phyloP scores from a whole-genome alignment of 2,113 vertebrate species.

The Lathamus discolor region DNA sequence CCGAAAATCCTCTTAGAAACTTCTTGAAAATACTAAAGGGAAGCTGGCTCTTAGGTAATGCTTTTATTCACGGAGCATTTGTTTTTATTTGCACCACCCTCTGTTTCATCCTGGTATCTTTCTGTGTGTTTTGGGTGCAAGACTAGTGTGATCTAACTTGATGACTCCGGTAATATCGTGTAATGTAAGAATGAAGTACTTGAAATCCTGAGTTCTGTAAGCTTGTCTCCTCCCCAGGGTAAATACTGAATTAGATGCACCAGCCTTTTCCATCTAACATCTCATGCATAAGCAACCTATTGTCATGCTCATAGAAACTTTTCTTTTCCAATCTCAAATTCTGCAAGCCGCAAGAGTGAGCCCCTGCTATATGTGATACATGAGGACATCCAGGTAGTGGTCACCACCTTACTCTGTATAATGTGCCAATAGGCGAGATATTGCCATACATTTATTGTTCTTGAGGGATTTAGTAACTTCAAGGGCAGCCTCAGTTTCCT shows the following conservation, averaged over 20 bases:
- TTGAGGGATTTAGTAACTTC: background rate
- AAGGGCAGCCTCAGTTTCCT: background rate
- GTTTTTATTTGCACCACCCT: background rate
- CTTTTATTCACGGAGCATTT: background rate
- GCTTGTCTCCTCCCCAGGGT: background rate
- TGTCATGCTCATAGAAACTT: background rate
- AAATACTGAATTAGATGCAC: background rate
- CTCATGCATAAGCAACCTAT: background rate
- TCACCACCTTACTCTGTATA: background rate
- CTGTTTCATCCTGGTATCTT: background rate
- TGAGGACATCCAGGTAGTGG: background rate
- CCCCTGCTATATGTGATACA: rapidly evolving
- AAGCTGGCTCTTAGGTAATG: background rate
- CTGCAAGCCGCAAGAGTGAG: background rate
- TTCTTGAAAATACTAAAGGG: constrained; percentile 5
- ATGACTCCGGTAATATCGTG: background rate
- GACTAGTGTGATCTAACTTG: background rate
- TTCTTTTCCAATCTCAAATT: background rate
- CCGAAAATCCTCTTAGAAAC: constrained; percentile 26
- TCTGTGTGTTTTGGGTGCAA: background rate
- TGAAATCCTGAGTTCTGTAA: background rate
- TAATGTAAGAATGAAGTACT: background rate
- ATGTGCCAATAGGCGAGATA: background rate
- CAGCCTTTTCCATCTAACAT: background rate
- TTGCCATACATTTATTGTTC: background rate